Base-by-base conservation (phyloP, 2,797 vertebrate species). In the Coreius guichenoti region DNA sequence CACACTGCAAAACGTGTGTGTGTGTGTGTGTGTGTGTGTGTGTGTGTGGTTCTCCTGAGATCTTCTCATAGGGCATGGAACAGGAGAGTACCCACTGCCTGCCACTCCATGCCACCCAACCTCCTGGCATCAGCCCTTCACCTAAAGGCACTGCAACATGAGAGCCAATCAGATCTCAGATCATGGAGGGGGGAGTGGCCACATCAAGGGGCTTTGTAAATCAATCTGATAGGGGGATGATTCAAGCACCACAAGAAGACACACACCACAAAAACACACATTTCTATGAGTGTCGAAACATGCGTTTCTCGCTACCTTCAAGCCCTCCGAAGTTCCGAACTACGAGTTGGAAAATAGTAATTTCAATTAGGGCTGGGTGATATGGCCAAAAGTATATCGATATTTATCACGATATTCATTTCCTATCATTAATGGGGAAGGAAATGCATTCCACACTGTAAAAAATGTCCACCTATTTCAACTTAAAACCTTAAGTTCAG, bases 1-100 rank as follows among this genome's bases (percentile, higher is more conserved):
- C 2, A 45, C 81, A 12, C 7, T 73, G 19, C 45, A 45, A 82
- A 61, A 81, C 49, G 19, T 36, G 31, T 11, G 54, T 23, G 54
- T 56, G 21, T 56, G 51, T 39, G 47, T 67, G 11, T 70, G 43
- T 58, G 16, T 82, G 74, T 85, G 45, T 61, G 31, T 76, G 43
- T 58, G 58, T 67, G 26, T 63, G 51, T n/a, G 56, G 73, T 31
- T 56, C 76, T 84, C 79, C 70, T 49, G 31, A 67, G 81, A 85
- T 83, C 78, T 84, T 58, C 83, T 86, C 82, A 80, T 16, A 89
- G 91, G 93, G 94, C 93, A 90, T 76, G 83, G 91, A 90, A 87
- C 90, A 89, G 83, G 16, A 82, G 83, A 88, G 77, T 83, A 84
- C 80, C 81, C 77, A 80, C 39, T 83, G 61, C 16, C 73, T 79